phyloP scores from a whole-genome alignment of 2,888 invertebrate species.

The Morinoia aosen region DNA sequence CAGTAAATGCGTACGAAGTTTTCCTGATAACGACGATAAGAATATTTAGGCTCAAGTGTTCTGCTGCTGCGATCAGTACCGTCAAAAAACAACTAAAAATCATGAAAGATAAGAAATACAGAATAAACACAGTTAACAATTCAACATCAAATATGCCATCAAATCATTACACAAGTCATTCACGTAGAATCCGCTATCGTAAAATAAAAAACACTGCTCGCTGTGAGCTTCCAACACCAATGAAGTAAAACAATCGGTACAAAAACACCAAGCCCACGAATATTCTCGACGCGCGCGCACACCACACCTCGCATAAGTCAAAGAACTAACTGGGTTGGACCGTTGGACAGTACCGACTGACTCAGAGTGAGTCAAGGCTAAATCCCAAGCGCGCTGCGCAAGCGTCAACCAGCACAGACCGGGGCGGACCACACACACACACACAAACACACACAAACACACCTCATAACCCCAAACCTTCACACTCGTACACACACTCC shows the following conservation, averaged over 20 bases:
- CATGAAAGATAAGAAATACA: not conserved
- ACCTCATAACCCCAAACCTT: too few relatives aligned
- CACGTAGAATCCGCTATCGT: not conserved
- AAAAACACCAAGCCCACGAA: not conserved
- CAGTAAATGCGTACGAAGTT: not conserved
- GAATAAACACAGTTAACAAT: not conserved
- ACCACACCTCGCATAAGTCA: not conserved
- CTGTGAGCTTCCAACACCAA: not conserved
- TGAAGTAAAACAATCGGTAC: not conserved
- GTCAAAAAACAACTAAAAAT: not conserved
- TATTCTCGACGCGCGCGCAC: not conserved
- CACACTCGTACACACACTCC: too few relatives aligned
- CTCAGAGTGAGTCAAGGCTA: slow-evolving; percentile 10
- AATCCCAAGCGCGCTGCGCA: not conserved
- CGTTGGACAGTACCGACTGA: not conserved
- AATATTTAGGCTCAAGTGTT: not conserved
- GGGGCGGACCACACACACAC: too few relatives aligned
- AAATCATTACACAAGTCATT: not conserved
- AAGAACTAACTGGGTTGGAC: not conserved
- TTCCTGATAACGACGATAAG: not conserved
- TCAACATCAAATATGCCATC: not conserved
- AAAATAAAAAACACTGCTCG: not conserved
- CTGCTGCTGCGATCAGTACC: not conserved
- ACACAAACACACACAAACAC: too few relatives aligned
- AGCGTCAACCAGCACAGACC: too few relatives aligned